A percentile compares a stretch with the other conserved stretches of the same genome.
phyloP scores from a whole-genome alignment of 2,888 invertebrate genomes.

The Drosophila austrosaltans region DNA sequence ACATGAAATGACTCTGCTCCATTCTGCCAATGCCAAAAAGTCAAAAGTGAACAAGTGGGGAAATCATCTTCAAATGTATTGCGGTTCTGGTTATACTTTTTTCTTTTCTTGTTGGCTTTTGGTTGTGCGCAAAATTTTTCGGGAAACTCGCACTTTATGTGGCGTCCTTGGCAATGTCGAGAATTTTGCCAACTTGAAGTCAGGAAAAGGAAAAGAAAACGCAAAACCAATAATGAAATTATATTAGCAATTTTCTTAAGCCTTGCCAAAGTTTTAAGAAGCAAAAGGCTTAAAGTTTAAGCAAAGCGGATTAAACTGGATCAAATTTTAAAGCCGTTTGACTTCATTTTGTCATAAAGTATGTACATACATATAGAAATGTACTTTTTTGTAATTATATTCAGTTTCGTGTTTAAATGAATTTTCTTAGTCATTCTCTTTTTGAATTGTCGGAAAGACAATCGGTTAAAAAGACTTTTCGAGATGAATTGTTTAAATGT shows the following conservation, averaged over 20 bases:
- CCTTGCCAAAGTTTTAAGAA: conserved; percentile 8
- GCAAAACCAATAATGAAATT: conserved; percentile 58
- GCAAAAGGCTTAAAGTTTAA: conserved; percentile 6
- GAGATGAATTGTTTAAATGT: too few relatives aligned
- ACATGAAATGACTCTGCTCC: conserved; percentile 32
- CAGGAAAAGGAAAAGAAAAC: conserved; percentile 20
- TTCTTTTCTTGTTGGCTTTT: background rate
- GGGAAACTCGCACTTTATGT: conserved; percentile 11
- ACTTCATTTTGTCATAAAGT: background rate
- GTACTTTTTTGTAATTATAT: background rate
- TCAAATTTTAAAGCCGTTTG: background rate
- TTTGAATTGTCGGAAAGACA: too few relatives aligned
- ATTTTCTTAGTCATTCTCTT: background rate
- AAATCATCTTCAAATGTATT: conserved; percentile 16
- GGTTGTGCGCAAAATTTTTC: conserved; percentile 15
- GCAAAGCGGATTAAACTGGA: conserved; percentile 6
- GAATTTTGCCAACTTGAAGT: conserved; percentile 24
- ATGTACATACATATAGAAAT: too few relatives aligned
- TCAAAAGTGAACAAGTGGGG: conserved; percentile 36
- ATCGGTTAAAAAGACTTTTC: too few relatives aligned
- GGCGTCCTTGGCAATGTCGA: background rate
- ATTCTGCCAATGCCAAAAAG: conserved; percentile 26
- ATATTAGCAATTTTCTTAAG: conserved; percentile 36
- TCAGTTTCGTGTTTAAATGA: background rate
- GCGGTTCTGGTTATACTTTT: conserved; percentile 1